phyloP scores from a whole-genome alignment of 2,113 vertebrate species.

The Baryphthengus martii region DNA sequence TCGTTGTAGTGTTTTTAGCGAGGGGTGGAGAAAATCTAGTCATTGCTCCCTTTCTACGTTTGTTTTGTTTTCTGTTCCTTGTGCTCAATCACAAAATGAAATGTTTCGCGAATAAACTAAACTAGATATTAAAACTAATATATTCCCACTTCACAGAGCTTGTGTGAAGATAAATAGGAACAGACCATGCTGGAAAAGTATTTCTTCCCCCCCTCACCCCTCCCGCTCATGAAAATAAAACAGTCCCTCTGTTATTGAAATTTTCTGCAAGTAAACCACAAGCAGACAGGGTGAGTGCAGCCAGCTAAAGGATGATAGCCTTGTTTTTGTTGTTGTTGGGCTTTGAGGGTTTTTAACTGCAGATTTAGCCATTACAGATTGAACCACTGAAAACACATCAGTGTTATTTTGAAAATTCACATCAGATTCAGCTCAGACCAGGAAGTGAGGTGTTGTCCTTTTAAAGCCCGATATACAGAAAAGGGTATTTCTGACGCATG shows the following conservation, averaged over 20 bases:
- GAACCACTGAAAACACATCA: not conserved
- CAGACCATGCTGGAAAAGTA: not conserved
- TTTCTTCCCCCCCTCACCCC: not conserved
- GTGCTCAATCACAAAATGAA: not conserved
- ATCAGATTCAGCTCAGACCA: slow-evolving; percentile 42
- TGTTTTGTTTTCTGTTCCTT: not conserved
- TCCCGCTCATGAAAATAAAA: not conserved
- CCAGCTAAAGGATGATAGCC: not conserved
- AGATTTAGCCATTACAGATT: not conserved
- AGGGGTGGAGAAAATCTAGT: not conserved
- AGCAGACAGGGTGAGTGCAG: not conserved
- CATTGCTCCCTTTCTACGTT: not conserved
- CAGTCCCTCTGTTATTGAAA: not conserved
- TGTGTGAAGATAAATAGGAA: not conserved
- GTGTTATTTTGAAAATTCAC: slow-evolving; percentile 53
- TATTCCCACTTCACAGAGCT: not conserved
- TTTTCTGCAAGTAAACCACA: slow-evolving; percentile 37
- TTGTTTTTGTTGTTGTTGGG: slow-evolving; percentile 29
- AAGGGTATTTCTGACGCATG: slow-evolving; percentile 73
- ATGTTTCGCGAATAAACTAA: not conserved
- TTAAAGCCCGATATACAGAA: slow-evolving; percentile 63
- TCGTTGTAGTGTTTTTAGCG: slow-evolving; percentile 34
- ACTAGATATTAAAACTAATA: not conserved
- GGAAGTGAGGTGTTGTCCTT: slow-evolving; percentile 72
- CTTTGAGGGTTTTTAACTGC: slow-evolving; percentile 17